Conservation (phyloP, 2,797 vertebrate species). For the Cichlasoma orientale region DNA sequence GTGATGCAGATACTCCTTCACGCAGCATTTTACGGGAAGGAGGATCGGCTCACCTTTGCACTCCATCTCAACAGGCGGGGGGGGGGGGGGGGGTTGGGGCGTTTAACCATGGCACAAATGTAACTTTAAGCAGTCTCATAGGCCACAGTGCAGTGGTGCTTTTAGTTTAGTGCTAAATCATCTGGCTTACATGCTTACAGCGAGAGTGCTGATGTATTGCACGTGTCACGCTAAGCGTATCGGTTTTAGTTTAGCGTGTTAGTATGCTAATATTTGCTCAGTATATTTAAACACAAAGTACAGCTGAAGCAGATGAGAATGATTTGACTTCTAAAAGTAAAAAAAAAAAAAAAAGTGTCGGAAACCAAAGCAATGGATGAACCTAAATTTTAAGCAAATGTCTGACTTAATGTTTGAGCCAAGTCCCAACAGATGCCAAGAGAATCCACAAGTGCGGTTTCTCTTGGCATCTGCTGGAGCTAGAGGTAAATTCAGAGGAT, state of each 20-base stretch:
- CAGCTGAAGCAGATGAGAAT: neutral
- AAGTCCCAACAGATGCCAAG: neutral
- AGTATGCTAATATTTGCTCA: neutral
- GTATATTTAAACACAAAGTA: neutral
- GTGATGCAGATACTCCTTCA: conserved; percentile 18
- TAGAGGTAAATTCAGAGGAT: neutral
- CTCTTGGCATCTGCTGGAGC: neutral
- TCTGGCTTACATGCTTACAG: neutral
- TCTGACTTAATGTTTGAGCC: neutral
- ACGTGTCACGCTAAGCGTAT: neutral
- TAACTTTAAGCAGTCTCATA: neutral
- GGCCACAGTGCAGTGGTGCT: neutral
- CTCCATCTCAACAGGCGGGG: neutral
- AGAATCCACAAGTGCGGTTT: neutral
- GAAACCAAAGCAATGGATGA: neutral
- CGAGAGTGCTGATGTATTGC: neutral
- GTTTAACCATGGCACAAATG: neutral
- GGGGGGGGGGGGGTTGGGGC: neutral
- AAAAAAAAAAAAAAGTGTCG: neutral
- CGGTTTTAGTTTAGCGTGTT: neutral
- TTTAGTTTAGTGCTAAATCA: neutral
- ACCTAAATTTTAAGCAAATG: neutral
- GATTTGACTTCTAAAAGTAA: neutral
- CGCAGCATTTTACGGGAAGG: neutral
- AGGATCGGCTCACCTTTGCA: conserved; percentile 10